Base-by-base conservation (phyloP, 2,797 vertebrate genomes). In the Erithacus rubecula region DNA sequence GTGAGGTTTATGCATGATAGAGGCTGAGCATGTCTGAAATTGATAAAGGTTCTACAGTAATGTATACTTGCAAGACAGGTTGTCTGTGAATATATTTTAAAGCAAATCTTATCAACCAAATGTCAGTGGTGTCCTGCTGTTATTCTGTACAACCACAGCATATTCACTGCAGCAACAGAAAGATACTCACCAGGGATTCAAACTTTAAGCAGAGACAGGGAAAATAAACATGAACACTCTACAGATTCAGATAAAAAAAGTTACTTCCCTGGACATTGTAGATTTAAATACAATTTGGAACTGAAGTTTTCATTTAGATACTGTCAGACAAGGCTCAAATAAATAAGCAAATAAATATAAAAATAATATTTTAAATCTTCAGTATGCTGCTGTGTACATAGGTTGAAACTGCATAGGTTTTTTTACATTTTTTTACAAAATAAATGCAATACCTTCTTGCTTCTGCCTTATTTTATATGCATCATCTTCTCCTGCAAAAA, bases 11-110 rank as follows among this genome's bases (percentile, higher is more conserved):
- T 74, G 56, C 72, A 85, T 91, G 87, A 53, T 92, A 89, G 90
- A 94, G 83, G 83, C 55, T 72, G 87, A 96, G 65, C 75, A 55
- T 97, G 95, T 92, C 93, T 96, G 90, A 96, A 97, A 97, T 88
- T 97, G 95, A 97, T 96, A 97, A 96, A 97, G 55, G 53, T 89
- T 94, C 90, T 94, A 65, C 85, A 96, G 85, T 94, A 71, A 87
- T 86, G 24, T 91, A 75, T 92, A 76, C 89, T 95, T 95, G 90
- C 82, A 91, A 94, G 96, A 90, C 62, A 96, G 89, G 80, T 56
- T 93, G 95, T 93, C 75, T 87, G 75, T 85, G 95, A 96, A 96
- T 95, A 93, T 93, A 95, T 97, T 97, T 97, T 96, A 96, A 97
- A 95, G 81, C 52, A 96, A 96, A 97, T 94, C 83, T 97, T 97